Base-by-base conservation (phyloP, 1,140 invertebrate genomes). In the Diplogasteroides magnus region DNA sequence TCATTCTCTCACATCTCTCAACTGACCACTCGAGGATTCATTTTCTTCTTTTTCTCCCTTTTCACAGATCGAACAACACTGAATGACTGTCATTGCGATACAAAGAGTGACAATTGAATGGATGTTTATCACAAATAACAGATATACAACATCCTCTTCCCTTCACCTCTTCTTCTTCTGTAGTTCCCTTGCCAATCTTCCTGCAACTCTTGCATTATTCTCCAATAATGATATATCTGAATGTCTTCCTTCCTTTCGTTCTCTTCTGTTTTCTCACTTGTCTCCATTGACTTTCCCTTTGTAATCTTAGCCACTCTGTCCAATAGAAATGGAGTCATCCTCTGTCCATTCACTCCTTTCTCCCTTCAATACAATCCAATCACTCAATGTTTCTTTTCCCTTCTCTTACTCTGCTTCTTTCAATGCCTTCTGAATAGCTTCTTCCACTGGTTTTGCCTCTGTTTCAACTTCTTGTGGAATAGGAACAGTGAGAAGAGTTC, bases 271-370 rank as follows among this genome's bases (percentile, higher is more conserved):
- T 26, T 23, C 66, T 68, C 88, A 91, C 91, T 97, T 23, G 93
- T 87, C 81, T 85, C 72, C 19, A 98, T 85, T 11, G 93, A 94
- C 74, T 86, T 86, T 59, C 93, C 93, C 15, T 85, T 79, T 0
- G 93, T 96, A 2, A 91, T 85, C 78, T 89, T 84, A 67, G 89
- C 87, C 13, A 98, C 88, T 78, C 88, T 85, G 19, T 88, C 84
- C 19, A 98, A 84, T 19, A 98, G 84, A 84, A 90, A 98, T 1
- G 96, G 96, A 0, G 95, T 98, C 11, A 97, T 88, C 77, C 91
- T 87, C 84, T 94, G 94, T 1, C 94, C 94, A 19, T 73, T 79
- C 27, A 97, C 87, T n/a, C 86, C 69, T 65, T 69, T 68, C 72
- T 82, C 71, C 60, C 87, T 85, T 15, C 48, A 11, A 48, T 80